Evolutionary conservation across 2,797 vertebrate genomes (phyloP), one percentile per base, ranked within the genome.

Genomic region (Meda fulgida): DNA sequence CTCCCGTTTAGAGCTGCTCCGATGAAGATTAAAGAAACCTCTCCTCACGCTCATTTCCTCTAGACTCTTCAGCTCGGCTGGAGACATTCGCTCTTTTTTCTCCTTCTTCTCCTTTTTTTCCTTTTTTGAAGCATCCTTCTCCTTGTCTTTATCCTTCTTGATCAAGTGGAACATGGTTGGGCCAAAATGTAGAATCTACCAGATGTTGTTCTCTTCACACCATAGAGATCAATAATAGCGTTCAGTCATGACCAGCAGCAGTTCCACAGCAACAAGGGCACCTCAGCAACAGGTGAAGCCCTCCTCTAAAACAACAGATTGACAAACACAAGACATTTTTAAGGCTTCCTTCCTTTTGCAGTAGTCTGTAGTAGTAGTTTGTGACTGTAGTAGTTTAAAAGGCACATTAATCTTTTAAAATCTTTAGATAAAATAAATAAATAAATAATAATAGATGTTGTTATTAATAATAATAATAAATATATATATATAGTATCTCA

Each of bases 21-120:
- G 96, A 90, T 96, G 97, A 84, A 98, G 93, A 89, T 97, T 92
- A 93, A 99, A 99, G 91, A 99, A 97, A 69, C 98, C 98, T 8
- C 98, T 93, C 9, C 98, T 95, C 89, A 99, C 89, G 75, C 98
- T 96, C 93, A 99, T 98, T 96, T 99, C 98, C 86, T 99, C 98
- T 81, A 96, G 88, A 80, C 93, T 96, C 73, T 91, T 94, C 84
- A 96, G 87, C 90, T 96, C 95, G 0, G 94, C 93, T 87, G 92
- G 93, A 29, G 95, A 95, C 95, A 95, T 96, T 0, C 94, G 92
- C 72, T 95, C 95, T 76, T 95, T 95, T 87, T 95, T 95, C 2
- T 95, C 94, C 75, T 94, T 95, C 86, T 94, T 95, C 14, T 94
- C 93, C 87, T 94, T 95, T 80, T 93, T 95, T 26, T 95, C 94